Evolutionary conservation across 2,797 vertebrate species (phyloP).

Genomic region (Danio albolineatus): DNA sequence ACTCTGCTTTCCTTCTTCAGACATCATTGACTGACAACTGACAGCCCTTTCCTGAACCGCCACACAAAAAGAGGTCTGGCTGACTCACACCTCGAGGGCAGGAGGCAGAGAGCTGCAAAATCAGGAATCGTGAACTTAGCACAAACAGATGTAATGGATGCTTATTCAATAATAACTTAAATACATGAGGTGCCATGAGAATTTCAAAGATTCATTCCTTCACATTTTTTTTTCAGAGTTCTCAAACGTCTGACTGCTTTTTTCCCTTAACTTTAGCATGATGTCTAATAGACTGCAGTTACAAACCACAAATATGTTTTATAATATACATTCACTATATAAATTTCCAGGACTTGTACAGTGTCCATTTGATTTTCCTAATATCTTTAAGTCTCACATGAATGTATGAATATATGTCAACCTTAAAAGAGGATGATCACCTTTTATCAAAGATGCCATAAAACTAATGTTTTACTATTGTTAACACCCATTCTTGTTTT

Average conservation of each 20-base stretch:
- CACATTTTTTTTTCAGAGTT: too few species aligned
- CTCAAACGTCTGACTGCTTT: too few species aligned
- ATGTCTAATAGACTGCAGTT: not conserved
- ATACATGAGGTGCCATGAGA: too few species aligned
- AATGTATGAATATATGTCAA: too few species aligned
- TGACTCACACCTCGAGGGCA: conserved; percentile 55
- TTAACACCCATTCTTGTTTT: too few species aligned
- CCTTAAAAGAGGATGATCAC: too few species aligned
- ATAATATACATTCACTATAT: not conserved
- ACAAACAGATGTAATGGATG: not conserved
- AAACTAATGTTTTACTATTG: too few species aligned
- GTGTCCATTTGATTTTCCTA: not conserved
- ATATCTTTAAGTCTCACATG: not conserved
- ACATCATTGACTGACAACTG: conserved; percentile 77
- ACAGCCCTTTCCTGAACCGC: conserved; percentile 39
- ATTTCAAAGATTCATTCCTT: too few species aligned
- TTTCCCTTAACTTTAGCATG: not conserved
- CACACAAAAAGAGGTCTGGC: conserved; percentile 17
- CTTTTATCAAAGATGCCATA: too few species aligned
- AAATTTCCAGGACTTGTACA: not conserved
- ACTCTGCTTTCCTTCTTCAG: conserved; percentile 88
- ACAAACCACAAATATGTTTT: not conserved
- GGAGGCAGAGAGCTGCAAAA: conserved; percentile 66
- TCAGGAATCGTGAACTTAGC: not conserved
- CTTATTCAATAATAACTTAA: too few species aligned